Conservation (phyloP, 2,888 invertebrate species). For the Drosophila conformis region DNA sequence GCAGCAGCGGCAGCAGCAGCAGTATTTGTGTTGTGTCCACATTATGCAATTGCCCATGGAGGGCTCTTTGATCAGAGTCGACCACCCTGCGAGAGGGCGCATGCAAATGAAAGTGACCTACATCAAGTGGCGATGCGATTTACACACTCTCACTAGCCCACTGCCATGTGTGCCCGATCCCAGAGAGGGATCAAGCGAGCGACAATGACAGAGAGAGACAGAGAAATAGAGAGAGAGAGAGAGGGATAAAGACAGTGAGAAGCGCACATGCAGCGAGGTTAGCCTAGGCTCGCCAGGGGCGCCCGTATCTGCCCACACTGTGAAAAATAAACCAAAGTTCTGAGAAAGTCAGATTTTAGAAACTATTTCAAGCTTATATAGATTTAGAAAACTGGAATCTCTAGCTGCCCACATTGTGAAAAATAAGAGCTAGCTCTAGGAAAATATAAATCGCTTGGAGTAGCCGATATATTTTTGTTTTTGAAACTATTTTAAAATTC, state of each 20-base stretch:
- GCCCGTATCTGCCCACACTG: slow-evolving; percentile 13
- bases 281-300: slow-evolving; percentile 42
- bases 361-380: neutral
- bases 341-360: neutral
- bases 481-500: neutral
- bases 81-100: slow-evolving; percentile 62
- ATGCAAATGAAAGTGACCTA: slow-evolving; percentile 77
- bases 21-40: slow-evolving; percentile 62
- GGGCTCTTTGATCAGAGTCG: slow-evolving; percentile 65
- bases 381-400: neutral
- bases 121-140: slow-evolving; percentile 69
- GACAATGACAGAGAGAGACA: neutral
- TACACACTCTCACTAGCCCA: slow-evolving; percentile 25
- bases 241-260: neutral
- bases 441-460: neutral
- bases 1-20: slow-evolving; percentile 16
- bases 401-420: neutral
- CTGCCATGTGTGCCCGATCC: slow-evolving; percentile 27
- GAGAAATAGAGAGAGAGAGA: neutral
- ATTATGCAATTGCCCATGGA: slow-evolving; percentile 71
- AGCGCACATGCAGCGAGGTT: slow-evolving; percentile 50
- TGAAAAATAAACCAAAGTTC: neutral
- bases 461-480: neutral
- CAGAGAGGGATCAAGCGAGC: slow-evolving; percentile 28
- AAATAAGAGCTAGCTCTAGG: too few relatives aligned